A percentile compares a stretch with the other conserved stretches of the same genome.
These are phyloP conservation scores for Chiroxiphia lanceolata DNA, from an alignment of 2,797 vertebrate genomes.

Conservation along the genomic window DNA sequence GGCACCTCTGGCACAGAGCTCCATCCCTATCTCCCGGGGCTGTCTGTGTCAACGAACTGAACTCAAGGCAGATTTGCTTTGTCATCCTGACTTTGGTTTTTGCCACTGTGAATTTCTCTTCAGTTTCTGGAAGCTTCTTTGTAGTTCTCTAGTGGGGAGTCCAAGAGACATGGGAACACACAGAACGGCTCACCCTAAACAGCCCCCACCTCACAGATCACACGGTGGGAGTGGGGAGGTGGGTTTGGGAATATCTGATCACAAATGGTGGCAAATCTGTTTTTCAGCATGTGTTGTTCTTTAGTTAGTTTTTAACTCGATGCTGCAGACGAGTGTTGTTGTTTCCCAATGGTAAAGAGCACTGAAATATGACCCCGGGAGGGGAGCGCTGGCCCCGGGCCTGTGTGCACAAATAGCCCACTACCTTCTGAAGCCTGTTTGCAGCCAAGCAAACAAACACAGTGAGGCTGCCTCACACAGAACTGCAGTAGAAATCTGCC, in stretches of 20 bases:
- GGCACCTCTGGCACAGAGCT: background rate
- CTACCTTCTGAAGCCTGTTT: conserved; percentile 62
- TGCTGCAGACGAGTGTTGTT: conserved; percentile 21
- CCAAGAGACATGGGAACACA: accelerated
- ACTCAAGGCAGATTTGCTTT: conserved; percentile 67
- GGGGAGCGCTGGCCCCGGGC: conserved; percentile 55
- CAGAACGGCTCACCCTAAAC: background rate
- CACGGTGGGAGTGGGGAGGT: background rate
- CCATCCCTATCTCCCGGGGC: background rate
- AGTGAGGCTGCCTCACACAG: background rate
- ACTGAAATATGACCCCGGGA: conserved; percentile 69
- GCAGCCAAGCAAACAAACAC: conserved; percentile 51
- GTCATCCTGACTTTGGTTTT: conserved; percentile 68
- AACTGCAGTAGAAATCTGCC: background rate
- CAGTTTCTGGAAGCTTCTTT: conserved; percentile 37
- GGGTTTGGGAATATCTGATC: background rate
- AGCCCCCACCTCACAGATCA: accelerated
- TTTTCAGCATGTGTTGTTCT: background rate
- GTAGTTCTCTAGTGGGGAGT: background rate
- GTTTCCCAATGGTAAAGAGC: conserved; percentile 49
- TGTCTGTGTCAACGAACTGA: conserved; percentile 11
- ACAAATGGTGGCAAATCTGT: background rate
- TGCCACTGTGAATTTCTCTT: conserved; percentile 60
- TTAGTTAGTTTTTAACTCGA: conserved; percentile 53
- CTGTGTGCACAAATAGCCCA: conserved; percentile 67